These are phyloP conservation scores for Acanthococcus lagerstroemiae DNA, from an alignment of 2,888 invertebrate genomes.

Conservation along the genomic window DNA sequence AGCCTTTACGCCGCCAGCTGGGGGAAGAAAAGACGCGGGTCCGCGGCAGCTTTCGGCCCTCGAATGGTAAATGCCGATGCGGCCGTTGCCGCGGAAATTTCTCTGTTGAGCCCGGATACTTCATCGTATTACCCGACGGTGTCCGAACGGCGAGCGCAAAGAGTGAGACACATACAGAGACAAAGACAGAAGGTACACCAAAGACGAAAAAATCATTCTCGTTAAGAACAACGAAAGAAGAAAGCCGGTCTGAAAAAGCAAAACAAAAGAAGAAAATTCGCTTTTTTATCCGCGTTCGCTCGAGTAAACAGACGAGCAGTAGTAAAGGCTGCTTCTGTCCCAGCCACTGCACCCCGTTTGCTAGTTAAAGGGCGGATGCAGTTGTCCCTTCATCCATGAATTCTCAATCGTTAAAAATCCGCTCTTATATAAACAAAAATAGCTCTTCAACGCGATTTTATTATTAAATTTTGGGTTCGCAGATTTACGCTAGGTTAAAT, in stretches of 20 bases:
- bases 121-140: too few relatives aligned
- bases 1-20: too few relatives aligned
- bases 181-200: background rate
- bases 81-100: background rate
- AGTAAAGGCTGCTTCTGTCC: background rate
- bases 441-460: slow-evolving; percentile 27
- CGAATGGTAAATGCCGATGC: background rate
- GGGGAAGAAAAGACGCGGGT: too few relatives aligned
- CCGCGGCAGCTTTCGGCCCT: too few relatives aligned
- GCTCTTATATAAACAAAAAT: slow-evolving; percentile 24
- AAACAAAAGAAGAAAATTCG: background rate
- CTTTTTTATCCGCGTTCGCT: slow-evolving; percentile 13
- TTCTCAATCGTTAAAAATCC: slow-evolving; percentile 26
- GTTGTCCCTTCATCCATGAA: slow-evolving; percentile 25
- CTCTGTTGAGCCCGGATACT: background rate
- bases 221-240: background rate
- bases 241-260: background rate
- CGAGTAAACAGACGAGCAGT: slow-evolving; percentile 9
- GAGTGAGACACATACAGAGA: background rate
- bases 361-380: slow-evolving; percentile 26
- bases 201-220: background rate
- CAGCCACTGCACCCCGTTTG: background rate
- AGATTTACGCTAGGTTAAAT: background rate
- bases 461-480: slow-evolving; percentile 27
- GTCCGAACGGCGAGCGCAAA: too few relatives aligned